phyloP scores from a whole-genome alignment of 1,140 invertebrate species.

The Pomacea maculata region DNA sequence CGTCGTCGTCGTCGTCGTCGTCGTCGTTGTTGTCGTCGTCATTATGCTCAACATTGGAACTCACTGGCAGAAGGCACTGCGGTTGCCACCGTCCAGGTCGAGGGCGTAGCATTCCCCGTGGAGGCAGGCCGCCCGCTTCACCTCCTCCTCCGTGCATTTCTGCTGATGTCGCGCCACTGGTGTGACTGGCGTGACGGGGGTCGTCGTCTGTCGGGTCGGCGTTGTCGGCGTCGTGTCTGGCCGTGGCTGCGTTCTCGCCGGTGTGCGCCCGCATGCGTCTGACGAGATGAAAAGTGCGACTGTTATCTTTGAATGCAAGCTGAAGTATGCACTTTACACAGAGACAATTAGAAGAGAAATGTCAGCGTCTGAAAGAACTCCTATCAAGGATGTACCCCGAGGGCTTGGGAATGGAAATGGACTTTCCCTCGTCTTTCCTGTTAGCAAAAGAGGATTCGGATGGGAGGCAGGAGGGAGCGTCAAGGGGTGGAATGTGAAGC shows the following conservation, averaged over 20 bases:
- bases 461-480: too few relatives aligned
- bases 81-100: conserved; percentile 14
- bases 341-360: too few relatives aligned
- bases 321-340: too few relatives aligned
- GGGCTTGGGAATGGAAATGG: too few relatives aligned
- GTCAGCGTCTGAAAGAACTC: too few relatives aligned
- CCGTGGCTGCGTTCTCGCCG: conserved; percentile 24
- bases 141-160: conserved; percentile 23
- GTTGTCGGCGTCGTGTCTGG: conserved; percentile 11
- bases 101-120: conserved; percentile 26
- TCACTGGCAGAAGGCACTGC: conserved; percentile 27
- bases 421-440: too few relatives aligned
- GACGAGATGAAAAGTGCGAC: not conserved
- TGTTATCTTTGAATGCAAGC: too few relatives aligned
- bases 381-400: too few relatives aligned
- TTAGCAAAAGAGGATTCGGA: too few relatives aligned
- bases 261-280: conserved; percentile 27
- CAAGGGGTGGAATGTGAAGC: too few relatives aligned
- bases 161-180: conserved; percentile 7
- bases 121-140: conserved; percentile 15
- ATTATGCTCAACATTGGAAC: not conserved
- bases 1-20: too few relatives aligned
- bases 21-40: too few relatives aligned
- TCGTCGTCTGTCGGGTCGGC: not conserved
- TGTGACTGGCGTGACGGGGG: conserved; percentile 6